Base-by-base conservation (phyloP, 1,140 invertebrate genomes). In the Megalopta genalis region DNA sequence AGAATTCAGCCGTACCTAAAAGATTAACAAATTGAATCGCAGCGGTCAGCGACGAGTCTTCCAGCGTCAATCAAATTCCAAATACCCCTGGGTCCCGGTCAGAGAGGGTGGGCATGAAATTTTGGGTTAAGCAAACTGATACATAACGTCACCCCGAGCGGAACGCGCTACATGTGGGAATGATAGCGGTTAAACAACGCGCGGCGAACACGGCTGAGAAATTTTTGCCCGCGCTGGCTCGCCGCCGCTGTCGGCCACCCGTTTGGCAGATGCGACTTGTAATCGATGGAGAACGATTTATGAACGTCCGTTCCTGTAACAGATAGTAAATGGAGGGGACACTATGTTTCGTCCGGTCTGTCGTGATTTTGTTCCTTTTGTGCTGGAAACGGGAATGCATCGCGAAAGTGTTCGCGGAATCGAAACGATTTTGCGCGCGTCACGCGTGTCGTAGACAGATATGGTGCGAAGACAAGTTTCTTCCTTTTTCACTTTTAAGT, bases 61-160 rank as follows among this genome's bases (percentile, higher is more conserved):
- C 16, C 49, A 52, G 49, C 59, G 68, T 80, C 81, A 71, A 80
- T 80, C 77, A 63, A 75, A 80, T 75, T 63, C 59, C 32, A 27
- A 76, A 78, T 18, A 63, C 62, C 54, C 37, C 10, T 25, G 37
- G 57, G 68, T n/a, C n/a, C n/a, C n/a, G 10, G 72, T 54, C 59
- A 71, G 68, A 64, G 39, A 71, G 21, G 67, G 25, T n/a, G 54
- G 54, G 27, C 39, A 72, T 3, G 46, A 42, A 57, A 23, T 37
- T 77, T 62, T 25, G 5, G 57, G 18, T 57, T 46, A 62, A 25
- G n/a, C 67, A 52, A 71, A 77, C 69, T 54, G 75, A 77, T 54
- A 46, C 21, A 12, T 18, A 18, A 52, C 65, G 46, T 25, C 27
- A 49, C 42, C 77, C 73, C 14, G 14, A 73, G 8, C 23, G 16